Conservation (phyloP, 37 sponge, comb jelly and placozoan genomes). For the Geodia barretti region DNA sequence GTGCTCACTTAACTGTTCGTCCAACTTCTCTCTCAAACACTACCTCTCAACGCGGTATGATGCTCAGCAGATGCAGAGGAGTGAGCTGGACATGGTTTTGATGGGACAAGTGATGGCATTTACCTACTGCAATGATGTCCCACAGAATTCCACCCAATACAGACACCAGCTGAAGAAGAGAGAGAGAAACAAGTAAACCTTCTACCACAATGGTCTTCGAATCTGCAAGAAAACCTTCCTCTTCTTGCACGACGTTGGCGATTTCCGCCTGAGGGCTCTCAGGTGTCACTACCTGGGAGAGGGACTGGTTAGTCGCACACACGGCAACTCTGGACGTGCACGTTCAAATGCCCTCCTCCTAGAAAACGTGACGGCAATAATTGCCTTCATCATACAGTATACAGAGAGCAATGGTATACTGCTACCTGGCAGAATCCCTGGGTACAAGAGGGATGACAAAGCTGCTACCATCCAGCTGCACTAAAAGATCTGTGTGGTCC, state of each 20-base stretch:
- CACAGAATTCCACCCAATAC: too few relatives aligned
- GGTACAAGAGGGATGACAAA: conserved; percentile 47
- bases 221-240: conserved; percentile 11
- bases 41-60: too few relatives aligned
- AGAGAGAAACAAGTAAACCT: neutral
- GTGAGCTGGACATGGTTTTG: conserved; percentile 1
- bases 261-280: too few relatives aligned
- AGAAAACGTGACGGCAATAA: neutral
- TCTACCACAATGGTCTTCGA: neutral
- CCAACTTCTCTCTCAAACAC: too few relatives aligned
- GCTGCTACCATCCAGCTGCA: conserved; percentile 45
- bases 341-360: too few relatives aligned
- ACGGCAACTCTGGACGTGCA: too few relatives aligned
- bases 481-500: conserved; percentile 5
- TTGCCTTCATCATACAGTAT: neutral
- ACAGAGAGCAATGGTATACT: neutral
- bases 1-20: too few relatives aligned
- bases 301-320: neutral
- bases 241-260: neutral
- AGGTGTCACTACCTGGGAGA: neutral
- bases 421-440: conserved; percentile 60
- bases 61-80: too few relatives aligned
- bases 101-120: conserved; percentile 15
- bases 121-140: neutral
- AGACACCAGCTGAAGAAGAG: conserved; percentile 2